A percentile compares a stretch with the other conserved stretches of the same genome.
phyloP scores from a whole-genome alignment of 2,888 invertebrate genomes.

The Rhingia campestris region DNA sequence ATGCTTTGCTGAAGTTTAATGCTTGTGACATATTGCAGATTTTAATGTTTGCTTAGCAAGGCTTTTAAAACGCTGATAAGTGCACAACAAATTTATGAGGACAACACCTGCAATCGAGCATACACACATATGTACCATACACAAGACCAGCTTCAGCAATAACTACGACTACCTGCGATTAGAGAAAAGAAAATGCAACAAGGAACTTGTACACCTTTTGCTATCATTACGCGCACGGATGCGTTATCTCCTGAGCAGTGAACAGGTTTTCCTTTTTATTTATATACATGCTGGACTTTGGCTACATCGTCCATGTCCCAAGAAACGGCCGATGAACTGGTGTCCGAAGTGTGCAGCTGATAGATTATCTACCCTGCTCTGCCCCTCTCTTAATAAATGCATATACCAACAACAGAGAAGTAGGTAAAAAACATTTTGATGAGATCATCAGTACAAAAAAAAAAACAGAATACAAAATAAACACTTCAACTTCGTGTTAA shows the following conservation, averaged over 20 bases:
- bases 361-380: constrained; percentile 18
- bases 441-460: constrained; percentile 37
- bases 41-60: constrained; percentile 38
- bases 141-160: neutral
- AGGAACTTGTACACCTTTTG: constrained; percentile 67
- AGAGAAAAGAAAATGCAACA: constrained; percentile 32
- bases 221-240: constrained; percentile 63
- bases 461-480: neutral
- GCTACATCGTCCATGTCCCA: constrained; percentile 17
- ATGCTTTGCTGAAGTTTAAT: constrained; percentile 28
- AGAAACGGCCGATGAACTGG: constrained; percentile 57
- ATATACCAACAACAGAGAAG: constrained; percentile 5
- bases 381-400: constrained; percentile 32
- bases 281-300: neutral
- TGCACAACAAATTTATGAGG: constrained; percentile 51
- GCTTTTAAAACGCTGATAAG: constrained; percentile 20
- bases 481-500: constrained; percentile 27
- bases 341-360: constrained; percentile 46
- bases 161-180: neutral
- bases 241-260: constrained; percentile 35
- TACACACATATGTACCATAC: neutral
- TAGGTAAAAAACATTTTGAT: constrained; percentile 50
- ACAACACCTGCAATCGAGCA: constrained; percentile 61
- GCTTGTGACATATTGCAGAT: constrained; percentile 59
- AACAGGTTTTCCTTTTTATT: constrained; percentile 52